phyloP scores from a whole-genome alignment of 1,140 invertebrate species.

The Ips nitidus region DNA sequence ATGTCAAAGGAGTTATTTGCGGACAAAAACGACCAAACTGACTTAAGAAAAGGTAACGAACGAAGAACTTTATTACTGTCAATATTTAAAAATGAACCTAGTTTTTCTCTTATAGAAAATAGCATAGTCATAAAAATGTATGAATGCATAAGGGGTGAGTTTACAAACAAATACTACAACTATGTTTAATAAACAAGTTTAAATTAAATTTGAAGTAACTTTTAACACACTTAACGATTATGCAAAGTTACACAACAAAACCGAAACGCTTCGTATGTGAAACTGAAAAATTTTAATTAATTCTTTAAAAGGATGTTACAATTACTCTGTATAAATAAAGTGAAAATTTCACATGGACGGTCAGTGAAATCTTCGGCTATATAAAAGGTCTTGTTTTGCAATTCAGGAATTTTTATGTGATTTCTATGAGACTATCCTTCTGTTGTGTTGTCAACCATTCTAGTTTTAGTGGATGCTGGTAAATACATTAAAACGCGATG shows the following conservation, averaged over 20 bases:
- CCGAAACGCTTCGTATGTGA: background rate
- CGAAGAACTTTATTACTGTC: too few relatives aligned
- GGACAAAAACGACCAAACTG: too few relatives aligned
- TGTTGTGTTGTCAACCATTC: background rate
- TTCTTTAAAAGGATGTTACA: slow-evolving; percentile 10
- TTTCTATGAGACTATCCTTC: slow-evolving; percentile 4
- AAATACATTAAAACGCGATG: background rate
- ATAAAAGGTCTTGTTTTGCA: background rate
- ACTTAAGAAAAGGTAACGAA: too few relatives aligned
- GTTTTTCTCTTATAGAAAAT: too few relatives aligned
- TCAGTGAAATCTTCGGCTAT: slow-evolving; percentile 10
- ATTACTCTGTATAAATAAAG: slow-evolving; percentile 16
- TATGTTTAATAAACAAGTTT: too few relatives aligned
- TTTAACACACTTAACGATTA: too few relatives aligned
- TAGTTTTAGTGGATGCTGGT: background rate
- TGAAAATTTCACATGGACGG: slow-evolving; percentile 16
- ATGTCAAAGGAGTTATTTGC: background rate
- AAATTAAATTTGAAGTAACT: too few relatives aligned
- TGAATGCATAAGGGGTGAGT: too few relatives aligned
- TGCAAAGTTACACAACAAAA: too few relatives aligned
- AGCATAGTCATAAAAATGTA: too few relatives aligned
- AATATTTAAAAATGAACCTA: too few relatives aligned
- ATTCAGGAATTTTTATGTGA: slow-evolving; percentile 6
- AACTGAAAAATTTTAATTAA: slow-evolving; percentile 12
- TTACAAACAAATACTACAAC: too few relatives aligned